phyloP scores from a whole-genome alignment of 2,113 vertebrate species.

The Dipodomys merriami region DNA sequence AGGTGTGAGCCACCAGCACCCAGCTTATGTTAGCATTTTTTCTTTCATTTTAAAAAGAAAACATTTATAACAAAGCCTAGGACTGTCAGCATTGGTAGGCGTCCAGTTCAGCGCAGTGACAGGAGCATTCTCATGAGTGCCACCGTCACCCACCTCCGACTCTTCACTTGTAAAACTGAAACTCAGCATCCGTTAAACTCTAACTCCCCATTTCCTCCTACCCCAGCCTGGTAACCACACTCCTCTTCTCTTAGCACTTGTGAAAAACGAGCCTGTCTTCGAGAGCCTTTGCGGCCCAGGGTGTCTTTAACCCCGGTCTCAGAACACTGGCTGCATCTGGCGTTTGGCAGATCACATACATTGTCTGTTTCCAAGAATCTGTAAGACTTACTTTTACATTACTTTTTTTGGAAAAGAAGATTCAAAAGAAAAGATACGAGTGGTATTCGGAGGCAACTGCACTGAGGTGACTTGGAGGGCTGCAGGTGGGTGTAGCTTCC shows the following conservation, averaged over 20 bases:
- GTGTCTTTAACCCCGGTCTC: neutral
- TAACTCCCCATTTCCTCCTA: neutral
- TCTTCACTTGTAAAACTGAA: neutral
- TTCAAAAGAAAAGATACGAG: neutral
- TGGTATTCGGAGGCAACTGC: neutral
- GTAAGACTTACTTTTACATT: neutral
- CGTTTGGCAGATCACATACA: neutral
- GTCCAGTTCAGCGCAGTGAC: neutral
- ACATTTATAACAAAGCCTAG: neutral
- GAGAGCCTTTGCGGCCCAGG: neutral
- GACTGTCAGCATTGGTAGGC: too few species aligned
- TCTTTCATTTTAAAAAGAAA: neutral
- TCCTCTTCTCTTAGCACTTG: neutral
- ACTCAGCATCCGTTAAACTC: too few species aligned
- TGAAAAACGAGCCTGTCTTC: neutral
- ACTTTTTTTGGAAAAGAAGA: neutral
- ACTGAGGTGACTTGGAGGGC: too few species aligned
- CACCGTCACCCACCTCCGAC: neutral
- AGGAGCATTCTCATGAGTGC: accelerated
- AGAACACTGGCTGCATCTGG: neutral
- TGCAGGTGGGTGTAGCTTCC: accelerated
- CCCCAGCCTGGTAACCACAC: accelerated
- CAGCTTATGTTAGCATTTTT: too few species aligned
- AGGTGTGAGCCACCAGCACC: too few species aligned
- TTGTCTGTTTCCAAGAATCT: neutral